Evolutionary conservation across 64 coral and sea anemone genomes (phyloP).

Genomic region (Actinia tenebrosa): DNA sequence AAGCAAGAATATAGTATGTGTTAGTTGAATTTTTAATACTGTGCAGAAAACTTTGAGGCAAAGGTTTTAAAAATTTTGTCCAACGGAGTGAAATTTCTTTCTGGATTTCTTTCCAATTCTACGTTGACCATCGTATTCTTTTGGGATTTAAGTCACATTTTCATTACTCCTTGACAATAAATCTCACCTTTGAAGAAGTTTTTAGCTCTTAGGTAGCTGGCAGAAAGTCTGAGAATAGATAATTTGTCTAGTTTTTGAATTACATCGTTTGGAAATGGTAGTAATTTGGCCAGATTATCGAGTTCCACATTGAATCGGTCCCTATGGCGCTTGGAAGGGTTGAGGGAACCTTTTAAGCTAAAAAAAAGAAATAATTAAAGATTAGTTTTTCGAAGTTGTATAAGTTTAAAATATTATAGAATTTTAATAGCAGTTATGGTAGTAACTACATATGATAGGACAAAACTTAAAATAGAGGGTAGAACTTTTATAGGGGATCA

Average conservation of each 20-base stretch:
- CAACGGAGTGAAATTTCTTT: too few species aligned
- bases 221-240: slow-evolving; percentile 83
- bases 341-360: slow-evolving; percentile 89
- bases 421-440: too few species aligned
- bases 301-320: slow-evolving; percentile 94
- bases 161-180: background rate
- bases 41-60: background rate
- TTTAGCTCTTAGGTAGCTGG: slow-evolving; percentile 87
- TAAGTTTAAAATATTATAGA: too few species aligned
- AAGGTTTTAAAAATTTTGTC: background rate
- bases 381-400: too few species aligned
- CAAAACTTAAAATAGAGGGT: too few species aligned
- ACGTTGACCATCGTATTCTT: too few species aligned
- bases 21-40: background rate
- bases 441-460: too few species aligned
- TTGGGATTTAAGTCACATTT: background rate
- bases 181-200: slow-evolving; percentile 97
- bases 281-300: slow-evolving; percentile 89
- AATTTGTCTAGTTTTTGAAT: slow-evolving; percentile 97
- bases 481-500: too few species aligned
- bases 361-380: background rate
- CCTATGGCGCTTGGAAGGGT: slow-evolving; percentile 92
- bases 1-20: background rate
- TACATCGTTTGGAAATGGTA: slow-evolving; percentile 95
- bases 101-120: too few species aligned